Evolutionary conservation across 2,797 vertebrate genomes (phyloP).

Genomic region (Passerculus sandwichensis): DNA sequence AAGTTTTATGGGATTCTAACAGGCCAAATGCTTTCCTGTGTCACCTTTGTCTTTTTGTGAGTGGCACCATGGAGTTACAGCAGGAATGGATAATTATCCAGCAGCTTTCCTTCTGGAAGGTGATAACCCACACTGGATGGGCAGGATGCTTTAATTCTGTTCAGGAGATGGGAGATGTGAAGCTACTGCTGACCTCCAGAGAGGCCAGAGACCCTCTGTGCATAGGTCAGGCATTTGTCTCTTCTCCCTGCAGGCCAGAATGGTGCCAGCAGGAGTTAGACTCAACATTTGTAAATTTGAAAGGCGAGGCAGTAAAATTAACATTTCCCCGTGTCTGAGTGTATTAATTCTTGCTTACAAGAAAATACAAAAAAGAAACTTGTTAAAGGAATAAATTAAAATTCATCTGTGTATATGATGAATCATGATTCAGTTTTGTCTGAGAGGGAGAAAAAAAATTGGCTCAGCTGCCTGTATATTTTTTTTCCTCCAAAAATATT

Average conservation of each 20-base stretch:
- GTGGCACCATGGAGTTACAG: neutral
- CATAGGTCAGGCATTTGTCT: neutral
- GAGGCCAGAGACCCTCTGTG: neutral
- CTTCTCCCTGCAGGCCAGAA: neutral
- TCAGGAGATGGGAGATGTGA: neutral
- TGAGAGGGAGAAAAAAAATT: conserved; percentile 23
- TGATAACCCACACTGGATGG: accelerated
- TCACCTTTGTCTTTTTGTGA: conserved; percentile 10
- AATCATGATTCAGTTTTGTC: conserved; percentile 61
- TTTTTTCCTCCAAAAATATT: neutral
- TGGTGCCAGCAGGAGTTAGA: neutral
- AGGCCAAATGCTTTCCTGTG: neutral
- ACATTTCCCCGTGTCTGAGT: neutral
- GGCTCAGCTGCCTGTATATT: neutral
- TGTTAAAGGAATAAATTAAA: conserved; percentile 61
- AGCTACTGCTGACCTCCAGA: neutral
- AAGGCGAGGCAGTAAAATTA: conserved; percentile 26
- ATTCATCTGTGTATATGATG: conserved; percentile 50
- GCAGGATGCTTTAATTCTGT: neutral
- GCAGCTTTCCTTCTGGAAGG: neutral
- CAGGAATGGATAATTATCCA: neutral
- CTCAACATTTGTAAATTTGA: conserved; percentile 24
- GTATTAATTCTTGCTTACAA: conserved; percentile 53
- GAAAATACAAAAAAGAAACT: conserved; percentile 41
- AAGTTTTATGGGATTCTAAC: neutral